phyloP scores from a whole-genome alignment of 2,888 invertebrate species.

The Embidobia sp. region DNA sequence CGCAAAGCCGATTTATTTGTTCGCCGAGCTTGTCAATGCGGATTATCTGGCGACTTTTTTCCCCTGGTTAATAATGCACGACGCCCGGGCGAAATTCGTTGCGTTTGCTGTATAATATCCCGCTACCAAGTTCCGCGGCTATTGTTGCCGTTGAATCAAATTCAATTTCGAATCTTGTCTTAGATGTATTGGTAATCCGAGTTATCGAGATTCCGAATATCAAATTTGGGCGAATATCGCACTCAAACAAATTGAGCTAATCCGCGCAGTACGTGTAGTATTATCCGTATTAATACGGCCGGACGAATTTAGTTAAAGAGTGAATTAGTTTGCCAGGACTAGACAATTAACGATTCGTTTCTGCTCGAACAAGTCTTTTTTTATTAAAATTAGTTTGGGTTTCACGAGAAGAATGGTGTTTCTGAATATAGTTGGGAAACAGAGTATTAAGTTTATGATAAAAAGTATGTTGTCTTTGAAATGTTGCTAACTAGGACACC shows the following conservation, averaged over 20 bases:
- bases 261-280: constrained; percentile 52
- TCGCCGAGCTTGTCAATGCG: constrained; percentile 5
- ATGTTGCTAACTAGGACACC: too few species aligned
- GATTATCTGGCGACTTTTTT: constrained; percentile 14
- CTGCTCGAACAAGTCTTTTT: too few species aligned
- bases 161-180: constrained; percentile 61
- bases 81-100: neutral
- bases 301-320: constrained; percentile 27
- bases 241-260: constrained; percentile 58
- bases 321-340: constrained; percentile 32
- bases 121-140: constrained; percentile 7
- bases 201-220: constrained; percentile 50
- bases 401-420: too few species aligned
- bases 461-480: too few species aligned
- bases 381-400: too few species aligned
- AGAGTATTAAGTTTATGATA: too few species aligned
- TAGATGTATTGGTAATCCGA: constrained; percentile 55
- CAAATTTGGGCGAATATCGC: constrained; percentile 59
- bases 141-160: constrained; percentile 44
- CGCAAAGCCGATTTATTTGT: too few species aligned
- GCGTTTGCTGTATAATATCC: constrained; percentile 10
- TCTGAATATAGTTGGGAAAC: too few species aligned
- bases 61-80: constrained; percentile 15
- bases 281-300: constrained; percentile 53
- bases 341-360: constrained; percentile 13